Conservation (phyloP, 2,797 vertebrate species). For the Netta rufina region DNA sequence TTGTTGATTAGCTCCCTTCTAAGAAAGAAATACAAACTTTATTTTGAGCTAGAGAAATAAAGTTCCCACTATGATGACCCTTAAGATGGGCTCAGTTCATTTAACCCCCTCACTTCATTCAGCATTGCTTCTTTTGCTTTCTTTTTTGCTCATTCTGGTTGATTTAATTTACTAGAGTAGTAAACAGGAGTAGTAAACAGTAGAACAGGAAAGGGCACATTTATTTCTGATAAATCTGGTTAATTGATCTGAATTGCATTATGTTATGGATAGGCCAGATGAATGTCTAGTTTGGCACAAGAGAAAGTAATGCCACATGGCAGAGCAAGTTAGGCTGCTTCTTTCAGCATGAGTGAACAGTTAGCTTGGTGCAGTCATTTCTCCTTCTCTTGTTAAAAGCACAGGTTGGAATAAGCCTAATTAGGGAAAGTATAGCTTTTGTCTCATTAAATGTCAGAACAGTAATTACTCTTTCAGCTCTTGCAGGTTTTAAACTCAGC, state of each 20-base stretch:
- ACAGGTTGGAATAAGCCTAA: not conserved
- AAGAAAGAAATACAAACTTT: not conserved
- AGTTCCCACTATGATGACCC: not conserved
- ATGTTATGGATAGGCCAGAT: not conserved
- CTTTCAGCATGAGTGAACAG: not conserved
- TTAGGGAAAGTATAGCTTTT: not conserved
- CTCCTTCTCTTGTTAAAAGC: not conserved
- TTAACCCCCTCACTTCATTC: not conserved
- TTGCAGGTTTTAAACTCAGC: not conserved
- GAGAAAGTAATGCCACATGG: not conserved
- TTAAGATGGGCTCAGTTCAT: not conserved
- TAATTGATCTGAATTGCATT: not conserved
- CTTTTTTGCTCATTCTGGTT: not conserved
- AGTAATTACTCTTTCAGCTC: not conserved
- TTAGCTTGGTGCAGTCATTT: not conserved
- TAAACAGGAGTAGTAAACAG: too few species aligned
- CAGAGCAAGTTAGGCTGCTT: not conserved
- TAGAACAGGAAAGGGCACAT: not conserved
- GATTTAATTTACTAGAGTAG: not conserved
- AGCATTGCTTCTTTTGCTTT: not conserved
- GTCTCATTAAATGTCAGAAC: not conserved
- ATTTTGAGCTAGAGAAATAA: not conserved
- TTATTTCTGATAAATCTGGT: not conserved
- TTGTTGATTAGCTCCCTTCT: not conserved
- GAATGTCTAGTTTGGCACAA: not conserved